These are phyloP conservation scores for Ciconia stormi DNA, from an alignment of 2,113 vertebrate species.

Conservation along the genomic window DNA sequence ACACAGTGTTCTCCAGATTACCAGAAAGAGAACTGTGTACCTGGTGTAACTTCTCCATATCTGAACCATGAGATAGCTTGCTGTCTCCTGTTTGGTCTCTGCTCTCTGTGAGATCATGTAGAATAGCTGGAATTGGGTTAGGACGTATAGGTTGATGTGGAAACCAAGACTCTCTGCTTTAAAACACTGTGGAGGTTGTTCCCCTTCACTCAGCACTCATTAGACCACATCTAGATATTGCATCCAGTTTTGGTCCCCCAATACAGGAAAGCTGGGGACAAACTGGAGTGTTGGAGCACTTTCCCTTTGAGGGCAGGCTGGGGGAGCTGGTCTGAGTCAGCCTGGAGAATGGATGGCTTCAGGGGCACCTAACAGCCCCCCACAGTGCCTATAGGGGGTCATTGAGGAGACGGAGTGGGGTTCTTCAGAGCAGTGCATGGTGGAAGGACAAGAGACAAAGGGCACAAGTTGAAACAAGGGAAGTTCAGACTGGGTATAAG, in stretches of 20 bases:
- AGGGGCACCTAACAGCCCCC: neutral
- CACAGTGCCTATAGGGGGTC: neutral
- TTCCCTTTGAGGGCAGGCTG: neutral
- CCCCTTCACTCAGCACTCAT: neutral
- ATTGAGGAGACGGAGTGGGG: neutral
- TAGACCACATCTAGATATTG: neutral
- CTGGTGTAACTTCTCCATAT: neutral
- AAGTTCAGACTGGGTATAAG: neutral
- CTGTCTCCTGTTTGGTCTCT: neutral
- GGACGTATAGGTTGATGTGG: neutral
- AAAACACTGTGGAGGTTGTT: neutral
- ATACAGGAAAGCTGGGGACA: neutral
- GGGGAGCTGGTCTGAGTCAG: neutral
- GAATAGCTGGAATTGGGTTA: neutral
- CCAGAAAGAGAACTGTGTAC: neutral
- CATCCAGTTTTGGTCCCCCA: neutral
- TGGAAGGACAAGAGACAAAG: neutral
- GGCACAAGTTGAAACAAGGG: neutral
- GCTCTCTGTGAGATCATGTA: neutral
- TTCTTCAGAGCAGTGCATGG: neutral
- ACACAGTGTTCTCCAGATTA: neutral
- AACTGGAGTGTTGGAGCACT: neutral
- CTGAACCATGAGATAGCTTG: neutral
- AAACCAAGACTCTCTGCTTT: neutral
- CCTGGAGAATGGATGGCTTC: neutral